A percentile compares a stretch with the other conserved stretches of the same genome.
Evolutionary conservation across 2,797 vertebrate genomes (phyloP).

Genomic region (Mormyrops boulengeri): DNA sequence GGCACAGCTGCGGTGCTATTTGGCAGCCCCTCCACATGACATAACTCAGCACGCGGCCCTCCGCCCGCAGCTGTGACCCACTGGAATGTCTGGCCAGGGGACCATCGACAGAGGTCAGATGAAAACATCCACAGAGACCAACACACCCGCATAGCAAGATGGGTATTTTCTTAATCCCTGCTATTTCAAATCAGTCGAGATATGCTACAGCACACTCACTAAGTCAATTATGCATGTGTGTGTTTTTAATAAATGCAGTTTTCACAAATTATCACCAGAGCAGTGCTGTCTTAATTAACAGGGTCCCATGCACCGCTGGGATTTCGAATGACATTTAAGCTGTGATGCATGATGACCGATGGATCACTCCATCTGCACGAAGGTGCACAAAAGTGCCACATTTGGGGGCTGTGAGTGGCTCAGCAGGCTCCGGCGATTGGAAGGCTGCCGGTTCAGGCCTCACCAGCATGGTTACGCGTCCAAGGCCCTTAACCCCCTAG

Average conservation of each 20-base stretch:
- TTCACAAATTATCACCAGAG: background rate
- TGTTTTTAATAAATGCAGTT: background rate
- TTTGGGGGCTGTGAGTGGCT: background rate
- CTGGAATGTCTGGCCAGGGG: conserved; percentile 4
- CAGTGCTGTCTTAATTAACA: background rate
- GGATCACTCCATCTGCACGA: background rate
- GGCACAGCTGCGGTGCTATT: background rate
- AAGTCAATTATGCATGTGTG: background rate
- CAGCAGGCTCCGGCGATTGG: background rate
- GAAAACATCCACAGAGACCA: background rate
- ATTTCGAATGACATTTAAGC: background rate
- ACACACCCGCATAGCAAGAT: background rate
- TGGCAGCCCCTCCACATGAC: background rate
- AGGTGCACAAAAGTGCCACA: background rate
- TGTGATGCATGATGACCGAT: background rate
- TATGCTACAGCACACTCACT: background rate
- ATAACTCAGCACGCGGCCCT: background rate
- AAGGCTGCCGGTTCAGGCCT: background rate
- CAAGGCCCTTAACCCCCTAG: background rate
- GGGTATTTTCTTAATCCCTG: background rate
- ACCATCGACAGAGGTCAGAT: background rate
- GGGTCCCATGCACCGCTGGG: background rate
- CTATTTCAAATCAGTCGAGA: background rate
- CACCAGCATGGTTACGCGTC: too few relatives aligned
- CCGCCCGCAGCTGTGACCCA: background rate